Evolutionary conservation across 2,113 vertebrate species (phyloP).

Genomic region (Podarcis muralis): DNA sequence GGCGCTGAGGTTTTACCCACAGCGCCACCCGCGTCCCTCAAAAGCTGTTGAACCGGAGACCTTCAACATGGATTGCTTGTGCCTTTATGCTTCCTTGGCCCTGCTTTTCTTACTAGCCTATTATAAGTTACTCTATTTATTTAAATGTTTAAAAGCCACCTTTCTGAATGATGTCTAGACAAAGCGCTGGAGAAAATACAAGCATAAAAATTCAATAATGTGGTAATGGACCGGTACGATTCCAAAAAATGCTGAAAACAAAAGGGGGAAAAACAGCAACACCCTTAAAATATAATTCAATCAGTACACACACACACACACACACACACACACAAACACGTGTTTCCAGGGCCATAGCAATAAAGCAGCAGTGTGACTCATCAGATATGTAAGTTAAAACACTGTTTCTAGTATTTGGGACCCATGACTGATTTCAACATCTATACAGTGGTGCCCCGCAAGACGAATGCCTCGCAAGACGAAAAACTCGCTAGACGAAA

Average conservation of each 20-base stretch:
- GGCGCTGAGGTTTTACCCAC: too few relatives aligned
- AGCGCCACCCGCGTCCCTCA: too few relatives aligned
- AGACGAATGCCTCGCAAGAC: too few relatives aligned
- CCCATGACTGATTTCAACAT: background rate
- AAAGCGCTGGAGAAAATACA: background rate
- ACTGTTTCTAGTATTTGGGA: background rate
- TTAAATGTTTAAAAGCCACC: background rate
- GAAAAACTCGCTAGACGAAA: too few relatives aligned
- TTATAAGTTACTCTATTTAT: background rate
- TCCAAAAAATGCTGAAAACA: background rate
- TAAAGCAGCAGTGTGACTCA: background rate
- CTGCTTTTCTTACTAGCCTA: background rate
- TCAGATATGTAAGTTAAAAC: background rate
- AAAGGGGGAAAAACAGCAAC: background rate
- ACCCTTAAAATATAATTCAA: background rate
- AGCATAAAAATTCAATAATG: background rate
- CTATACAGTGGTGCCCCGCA: too few relatives aligned
- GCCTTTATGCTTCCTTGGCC: background rate
- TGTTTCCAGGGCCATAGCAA: background rate
- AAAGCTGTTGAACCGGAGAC: background rate
- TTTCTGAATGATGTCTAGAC: background rate
- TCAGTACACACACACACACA: background rate
- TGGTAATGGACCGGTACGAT: background rate
- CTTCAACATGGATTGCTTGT: background rate
- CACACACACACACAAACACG: background rate